Conservation (phyloP, 2,797 vertebrate species). For the Parauchenoglanis ngamensis region DNA sequence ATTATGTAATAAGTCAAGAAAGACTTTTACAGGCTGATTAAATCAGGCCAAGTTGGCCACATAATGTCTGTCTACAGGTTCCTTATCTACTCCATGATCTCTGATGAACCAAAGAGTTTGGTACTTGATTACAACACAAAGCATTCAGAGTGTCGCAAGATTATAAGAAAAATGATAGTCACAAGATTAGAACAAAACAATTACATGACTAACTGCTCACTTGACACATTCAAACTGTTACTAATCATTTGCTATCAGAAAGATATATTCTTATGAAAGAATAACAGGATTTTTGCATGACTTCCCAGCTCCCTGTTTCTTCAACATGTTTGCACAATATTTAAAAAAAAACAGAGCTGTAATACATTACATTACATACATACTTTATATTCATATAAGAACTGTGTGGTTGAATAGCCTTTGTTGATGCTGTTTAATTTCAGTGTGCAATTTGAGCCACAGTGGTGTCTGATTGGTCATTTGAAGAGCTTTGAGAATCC, state of each 20-base stretch:
- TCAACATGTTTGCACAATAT: background rate
- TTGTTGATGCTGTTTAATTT: slow-evolving; percentile 18
- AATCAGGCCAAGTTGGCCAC: background rate
- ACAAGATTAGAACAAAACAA: background rate
- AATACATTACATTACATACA: background rate
- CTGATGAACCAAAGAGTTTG: background rate
- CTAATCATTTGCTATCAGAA: slow-evolving; percentile 62
- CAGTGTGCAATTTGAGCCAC: slow-evolving; percentile 30
- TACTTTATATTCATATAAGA: background rate
- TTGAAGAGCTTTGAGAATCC: slow-evolving; percentile 5
- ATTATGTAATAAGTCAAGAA: background rate
- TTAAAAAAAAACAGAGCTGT: background rate
- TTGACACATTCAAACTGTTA: slow-evolving; percentile 35
- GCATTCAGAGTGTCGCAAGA: background rate
- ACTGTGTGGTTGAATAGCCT: background rate
- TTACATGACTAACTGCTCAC: slow-evolving; percentile 31
- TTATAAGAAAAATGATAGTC: background rate
- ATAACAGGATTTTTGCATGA: slow-evolving; percentile 22
- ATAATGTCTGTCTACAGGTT: background rate
- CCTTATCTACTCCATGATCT: background rate
- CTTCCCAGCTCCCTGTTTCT: background rate
- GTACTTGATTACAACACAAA: background rate
- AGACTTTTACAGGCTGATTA: background rate
- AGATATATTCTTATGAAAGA: slow-evolving; percentile 32
- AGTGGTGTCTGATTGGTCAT: background rate